phyloP scores from a whole-genome alignment of 1,140 invertebrate species.

The Chironomus tepperi region DNA sequence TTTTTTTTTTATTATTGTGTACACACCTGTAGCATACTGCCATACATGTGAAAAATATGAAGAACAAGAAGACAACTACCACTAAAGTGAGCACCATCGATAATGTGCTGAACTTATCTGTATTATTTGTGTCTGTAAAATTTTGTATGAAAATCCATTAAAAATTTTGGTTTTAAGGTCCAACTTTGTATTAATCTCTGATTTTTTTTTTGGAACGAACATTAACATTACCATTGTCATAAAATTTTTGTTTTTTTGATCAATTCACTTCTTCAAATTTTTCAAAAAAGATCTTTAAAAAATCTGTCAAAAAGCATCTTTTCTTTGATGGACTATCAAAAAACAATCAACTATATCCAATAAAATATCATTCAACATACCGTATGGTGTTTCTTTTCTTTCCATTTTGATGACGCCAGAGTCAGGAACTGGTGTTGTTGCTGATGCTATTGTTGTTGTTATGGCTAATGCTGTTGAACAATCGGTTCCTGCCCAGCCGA shows the following conservation, averaged over 20 bases:
- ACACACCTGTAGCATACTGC: slow-evolving; percentile 91
- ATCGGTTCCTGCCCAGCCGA: slow-evolving; percentile 80
- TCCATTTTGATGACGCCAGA: slow-evolving; percentile 53
- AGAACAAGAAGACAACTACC: slow-evolving; percentile 82
- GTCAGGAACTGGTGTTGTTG: slow-evolving; percentile 33
- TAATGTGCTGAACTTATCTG: slow-evolving; percentile 76
- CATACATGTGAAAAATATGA: slow-evolving; percentile 88
- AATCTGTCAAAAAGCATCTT: no score
- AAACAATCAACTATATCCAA: slow-evolving; percentile 19
- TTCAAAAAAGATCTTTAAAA: no score
- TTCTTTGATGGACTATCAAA: neutral
- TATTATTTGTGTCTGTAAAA: slow-evolving; percentile 58
- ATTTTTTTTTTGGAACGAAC: neutral
- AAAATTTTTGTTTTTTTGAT: neutral
- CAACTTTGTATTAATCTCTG: neutral
- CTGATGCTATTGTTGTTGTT: slow-evolving; percentile 42
- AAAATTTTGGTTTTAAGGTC: neutral
- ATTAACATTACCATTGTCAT: slow-evolving; percentile 39
- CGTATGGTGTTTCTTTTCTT: slow-evolving; percentile 81
- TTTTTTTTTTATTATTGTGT: slow-evolving; percentile 30
- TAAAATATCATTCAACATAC: slow-evolving; percentile 60
- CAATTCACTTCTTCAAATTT: no score
- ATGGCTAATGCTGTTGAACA: slow-evolving; percentile 62
- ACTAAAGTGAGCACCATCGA: slow-evolving; percentile 86
- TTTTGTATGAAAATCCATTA: slow-evolving; percentile 30